Evolutionary conservation across 2,888 invertebrate species (phyloP).

Genomic region (Aphelenchoides bicaudatus): DNA sequence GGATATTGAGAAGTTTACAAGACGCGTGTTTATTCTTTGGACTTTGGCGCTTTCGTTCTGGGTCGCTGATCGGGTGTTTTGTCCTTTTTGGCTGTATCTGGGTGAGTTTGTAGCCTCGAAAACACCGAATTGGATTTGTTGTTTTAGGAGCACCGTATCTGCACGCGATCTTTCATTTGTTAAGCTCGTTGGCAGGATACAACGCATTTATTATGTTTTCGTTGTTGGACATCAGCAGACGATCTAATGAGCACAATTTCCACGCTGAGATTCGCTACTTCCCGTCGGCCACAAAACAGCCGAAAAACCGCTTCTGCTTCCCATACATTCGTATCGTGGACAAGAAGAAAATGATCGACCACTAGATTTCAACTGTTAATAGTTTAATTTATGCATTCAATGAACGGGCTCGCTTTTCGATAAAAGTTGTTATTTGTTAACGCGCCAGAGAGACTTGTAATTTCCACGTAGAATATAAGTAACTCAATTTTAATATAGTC

Average conservation of each 20-base stretch:
- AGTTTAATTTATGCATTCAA: neutral
- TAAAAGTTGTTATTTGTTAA: too few species aligned
- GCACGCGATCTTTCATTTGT: slow-evolving; percentile 55
- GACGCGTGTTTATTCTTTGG: slow-evolving; percentile 51
- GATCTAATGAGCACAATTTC: slow-evolving; percentile 43
- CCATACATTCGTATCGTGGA: slow-evolving; percentile 22
- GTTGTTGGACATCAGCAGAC: slow-evolving; percentile 50
- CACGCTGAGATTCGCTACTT: slow-evolving; percentile 33
- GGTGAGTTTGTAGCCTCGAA: slow-evolving; percentile 30
- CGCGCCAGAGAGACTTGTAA: too few species aligned
- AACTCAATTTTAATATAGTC: too few species aligned
- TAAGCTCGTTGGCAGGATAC: slow-evolving; percentile 53
- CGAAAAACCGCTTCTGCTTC: slow-evolving; percentile 21
- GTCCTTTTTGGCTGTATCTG: slow-evolving; percentile 54
- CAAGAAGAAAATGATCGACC: neutral
- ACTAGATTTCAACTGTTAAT: neutral
- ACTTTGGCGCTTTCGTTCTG: slow-evolving; percentile 48
- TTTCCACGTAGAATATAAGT: too few species aligned
- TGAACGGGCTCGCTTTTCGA: too few species aligned
- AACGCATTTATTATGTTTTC: slow-evolving; percentile 58
- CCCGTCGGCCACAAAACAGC: slow-evolving; percentile 20
- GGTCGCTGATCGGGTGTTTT: slow-evolving; percentile 54
- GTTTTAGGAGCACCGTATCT: slow-evolving; percentile 52
- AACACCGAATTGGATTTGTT: neutral
- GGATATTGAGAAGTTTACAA: slow-evolving; percentile 46